These are phyloP conservation scores for Tokudaia muenninki DNA, from an alignment of 2,797 vertebrate genomes.

Conservation along the genomic window DNA sequence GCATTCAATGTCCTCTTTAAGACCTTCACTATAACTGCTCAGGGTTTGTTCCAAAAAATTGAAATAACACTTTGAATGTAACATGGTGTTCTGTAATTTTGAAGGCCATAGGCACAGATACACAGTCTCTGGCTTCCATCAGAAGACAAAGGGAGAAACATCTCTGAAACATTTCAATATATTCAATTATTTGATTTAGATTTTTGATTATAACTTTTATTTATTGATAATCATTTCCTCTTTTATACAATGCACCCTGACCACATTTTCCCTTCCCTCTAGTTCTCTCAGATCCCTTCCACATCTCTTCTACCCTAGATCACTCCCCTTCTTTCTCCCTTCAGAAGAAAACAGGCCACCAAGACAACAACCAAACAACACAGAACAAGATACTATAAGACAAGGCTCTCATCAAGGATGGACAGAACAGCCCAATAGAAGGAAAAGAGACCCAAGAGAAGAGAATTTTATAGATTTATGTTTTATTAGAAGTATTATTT, in stretches of 20 bases:
- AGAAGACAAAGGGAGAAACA: neutral
- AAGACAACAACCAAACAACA: neutral
- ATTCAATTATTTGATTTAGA: neutral
- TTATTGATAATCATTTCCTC: neutral
- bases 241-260: no score
- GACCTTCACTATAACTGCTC: neutral
- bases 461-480: neutral
- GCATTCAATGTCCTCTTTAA: neutral
- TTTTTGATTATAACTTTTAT: neutral
- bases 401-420: neutral
- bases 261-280: neutral
- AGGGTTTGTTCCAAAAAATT: neutral
- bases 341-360: neutral
- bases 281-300: accelerated
- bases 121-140: neutral
- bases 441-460: neutral
- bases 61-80: neutral
- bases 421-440: neutral
- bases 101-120: neutral
- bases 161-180: neutral
- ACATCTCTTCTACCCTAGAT: accelerated
- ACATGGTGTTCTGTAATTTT: neutral
- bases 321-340: neutral
- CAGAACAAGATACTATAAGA: neutral
- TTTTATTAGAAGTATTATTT: no score